Evolutionary conservation across 2,113 vertebrate genomes (phyloP).

Genomic region (Semnopithecus entellus): DNA sequence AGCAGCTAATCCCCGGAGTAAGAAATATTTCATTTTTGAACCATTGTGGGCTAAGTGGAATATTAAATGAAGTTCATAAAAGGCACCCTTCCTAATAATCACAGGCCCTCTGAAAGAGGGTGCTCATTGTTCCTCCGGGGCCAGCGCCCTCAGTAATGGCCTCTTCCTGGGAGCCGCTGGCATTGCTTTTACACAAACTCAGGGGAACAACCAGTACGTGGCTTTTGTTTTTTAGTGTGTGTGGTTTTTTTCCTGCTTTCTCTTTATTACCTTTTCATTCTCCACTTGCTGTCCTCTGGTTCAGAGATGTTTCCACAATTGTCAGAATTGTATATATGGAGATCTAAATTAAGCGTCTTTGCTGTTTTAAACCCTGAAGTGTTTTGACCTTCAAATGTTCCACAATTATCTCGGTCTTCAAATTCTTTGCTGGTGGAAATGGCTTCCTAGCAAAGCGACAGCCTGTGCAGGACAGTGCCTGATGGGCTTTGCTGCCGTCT

Average conservation of each 20-base stretch:
- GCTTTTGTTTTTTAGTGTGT: not conserved
- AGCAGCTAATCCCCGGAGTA: not conserved
- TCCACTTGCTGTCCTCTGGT: conserved; percentile 20
- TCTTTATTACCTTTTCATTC: conserved; percentile 8
- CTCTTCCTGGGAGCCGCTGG: not conserved
- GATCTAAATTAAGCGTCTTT: conserved; percentile 69
- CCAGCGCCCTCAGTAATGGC: not conserved
- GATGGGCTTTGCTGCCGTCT: not conserved
- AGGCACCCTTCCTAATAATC: not conserved
- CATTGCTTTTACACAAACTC: not conserved
- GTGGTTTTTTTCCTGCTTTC: not conserved
- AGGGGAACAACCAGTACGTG: not conserved
- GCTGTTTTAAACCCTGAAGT: conserved; percentile 67
- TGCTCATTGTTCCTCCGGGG: not conserved
- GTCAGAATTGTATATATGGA: conserved; percentile 9
- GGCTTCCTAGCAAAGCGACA: conserved; percentile 82
- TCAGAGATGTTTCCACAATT: conserved; percentile 11
- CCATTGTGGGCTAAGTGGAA: not conserved
- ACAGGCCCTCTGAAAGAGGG: not conserved
- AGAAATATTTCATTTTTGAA: not conserved
- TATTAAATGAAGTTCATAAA: not conserved
- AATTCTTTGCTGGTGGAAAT: conserved; percentile 80
- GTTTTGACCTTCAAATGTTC: conserved; percentile 84
- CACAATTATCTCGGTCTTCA: conserved; percentile 79
- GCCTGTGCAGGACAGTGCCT: conserved; percentile 46